Evolutionary conservation across 92 coral and sea anemone species (phyloP).

Genomic region (Umimayanthus chanpuru): DNA sequence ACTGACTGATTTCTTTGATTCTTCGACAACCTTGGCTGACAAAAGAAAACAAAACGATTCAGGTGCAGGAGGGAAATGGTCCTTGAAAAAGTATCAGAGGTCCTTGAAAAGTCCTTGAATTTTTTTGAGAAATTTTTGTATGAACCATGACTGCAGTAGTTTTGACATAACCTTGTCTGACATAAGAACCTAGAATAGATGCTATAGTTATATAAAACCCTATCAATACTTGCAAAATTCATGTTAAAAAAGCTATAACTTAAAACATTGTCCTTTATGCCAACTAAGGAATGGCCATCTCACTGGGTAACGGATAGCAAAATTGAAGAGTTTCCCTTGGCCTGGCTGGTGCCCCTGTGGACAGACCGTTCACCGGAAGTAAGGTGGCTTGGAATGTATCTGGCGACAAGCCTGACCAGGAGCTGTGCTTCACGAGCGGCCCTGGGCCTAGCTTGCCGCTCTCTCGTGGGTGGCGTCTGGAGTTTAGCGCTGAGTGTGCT

Average conservation of each 20-base stretch:
- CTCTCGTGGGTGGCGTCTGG: conserved; percentile 85
- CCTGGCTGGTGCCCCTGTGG: conserved; percentile 96
- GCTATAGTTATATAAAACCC: background rate
- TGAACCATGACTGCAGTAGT: too few species aligned
- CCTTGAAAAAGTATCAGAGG: too few species aligned
- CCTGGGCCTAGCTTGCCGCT: conserved; percentile 66
- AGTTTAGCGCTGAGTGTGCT: conserved; percentile 68
- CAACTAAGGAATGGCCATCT: conserved; percentile 77
- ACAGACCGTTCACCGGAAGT: conserved; percentile 96
- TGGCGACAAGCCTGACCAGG: conserved; percentile 72
- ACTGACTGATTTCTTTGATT: too few species aligned
- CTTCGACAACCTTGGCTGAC: too few species aligned
- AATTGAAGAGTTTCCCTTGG: conserved; percentile 61
- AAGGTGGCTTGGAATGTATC: conserved; percentile 87
- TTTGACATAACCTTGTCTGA: too few species aligned
- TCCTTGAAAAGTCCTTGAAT: too few species aligned
- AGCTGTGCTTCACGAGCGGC: conserved; percentile 59
- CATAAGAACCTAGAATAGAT: too few species aligned
- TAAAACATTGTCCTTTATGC: background rate
- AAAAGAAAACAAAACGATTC: too few species aligned
- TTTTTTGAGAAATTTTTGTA: too few species aligned
- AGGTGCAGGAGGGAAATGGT: too few species aligned
- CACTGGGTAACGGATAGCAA: conserved; percentile 70
- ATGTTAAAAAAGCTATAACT: background rate
- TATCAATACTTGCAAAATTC: background rate